Evolutionary conservation across 2,888 invertebrate genomes (phyloP).

Genomic region (Conistra vaccinii): DNA sequence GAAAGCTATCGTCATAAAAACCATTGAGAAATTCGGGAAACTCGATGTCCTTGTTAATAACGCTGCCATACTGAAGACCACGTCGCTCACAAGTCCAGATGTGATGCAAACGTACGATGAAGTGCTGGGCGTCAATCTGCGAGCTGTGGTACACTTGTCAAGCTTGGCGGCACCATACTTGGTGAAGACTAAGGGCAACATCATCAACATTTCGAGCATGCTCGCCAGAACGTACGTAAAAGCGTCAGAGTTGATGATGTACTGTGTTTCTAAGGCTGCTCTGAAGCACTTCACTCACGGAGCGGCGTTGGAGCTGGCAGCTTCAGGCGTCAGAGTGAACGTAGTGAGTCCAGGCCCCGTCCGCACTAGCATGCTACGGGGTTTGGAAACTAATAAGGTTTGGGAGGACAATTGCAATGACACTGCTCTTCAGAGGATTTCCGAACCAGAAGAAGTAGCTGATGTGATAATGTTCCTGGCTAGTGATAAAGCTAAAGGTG

Average conservation of each 20-base stretch:
- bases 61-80: conserved; percentile 63
- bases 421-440: conserved; percentile 62
- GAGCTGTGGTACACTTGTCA: conserved; percentile 65
- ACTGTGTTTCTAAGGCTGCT: conserved; percentile 93
- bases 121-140: conserved; percentile 65
- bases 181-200: conserved; percentile 64
- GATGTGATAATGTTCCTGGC: conserved; percentile 71
- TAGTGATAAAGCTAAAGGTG: conserved; percentile 69
- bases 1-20: conserved; percentile 61
- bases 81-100: conserved; percentile 57
- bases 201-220: conserved; percentile 63
- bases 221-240: conserved; percentile 19
- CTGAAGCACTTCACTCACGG: conserved; percentile 94
- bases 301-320: conserved; percentile 92
- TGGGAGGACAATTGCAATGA: not conserved
- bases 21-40: conserved; percentile 67
- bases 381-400: not conserved
- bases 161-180: conserved; percentile 67
- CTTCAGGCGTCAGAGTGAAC: conserved; percentile 92
- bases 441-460: conserved; percentile 74
- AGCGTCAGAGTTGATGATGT: conserved; percentile 71
- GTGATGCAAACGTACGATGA: conserved; percentile 67
- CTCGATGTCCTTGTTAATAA: conserved; percentile 75
- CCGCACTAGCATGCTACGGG: conserved; percentile 74
- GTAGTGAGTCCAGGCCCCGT: conserved; percentile 94